Evolutionary conservation across 2,888 invertebrate genomes (phyloP), one percentile per base, ranked within the genome.

Genomic region (Eurois occulta): DNA sequence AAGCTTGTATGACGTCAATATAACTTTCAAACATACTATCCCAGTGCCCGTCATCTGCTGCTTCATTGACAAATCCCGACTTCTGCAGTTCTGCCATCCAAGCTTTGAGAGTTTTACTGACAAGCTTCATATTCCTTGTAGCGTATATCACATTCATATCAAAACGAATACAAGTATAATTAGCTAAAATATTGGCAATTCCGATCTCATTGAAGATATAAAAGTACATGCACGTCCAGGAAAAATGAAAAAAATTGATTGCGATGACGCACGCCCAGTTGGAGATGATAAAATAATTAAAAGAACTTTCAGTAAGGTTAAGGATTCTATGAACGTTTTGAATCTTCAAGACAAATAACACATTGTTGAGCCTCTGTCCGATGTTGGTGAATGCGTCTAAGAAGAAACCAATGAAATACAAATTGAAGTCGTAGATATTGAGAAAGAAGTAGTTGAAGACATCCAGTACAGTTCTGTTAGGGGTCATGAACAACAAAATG

Each of bases 331-430:
- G 52, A 6, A 75, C 43, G 11, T 62, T 80, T 48, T 80, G 80
- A 21, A 80, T 66, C 41, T 75, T 75, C 16, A 81, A 70, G 13
- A 80, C 81, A 24, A 81, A 81, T 0, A 48, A 35, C 8, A 80
- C n/a, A 55, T 75, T 75, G 52, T 75, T 60, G 8, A 69, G 10
- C 35, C 66, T 65, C 5, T 80, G 82, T 21, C n/a, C 13, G 6
- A 75, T 66, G 32, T 75, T 80, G 10, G 13, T 70, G 2, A 41
- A 32, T 11, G 16, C 24, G 10, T 81, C 43, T 35, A 75, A 28
- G 11, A 70, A 60, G 2, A 24, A n/a, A 21, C 69, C 75, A 2
- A 66, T 13, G 1, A 18, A 32, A 65, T 43, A 68, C 18, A 75
- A 70, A 16, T 65, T 1, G 16, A n/a, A 65, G n/a, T 66, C 65